Evolutionary conservation across 2,113 vertebrate species (phyloP).

Genomic region (Halichoerus grypus): DNA sequence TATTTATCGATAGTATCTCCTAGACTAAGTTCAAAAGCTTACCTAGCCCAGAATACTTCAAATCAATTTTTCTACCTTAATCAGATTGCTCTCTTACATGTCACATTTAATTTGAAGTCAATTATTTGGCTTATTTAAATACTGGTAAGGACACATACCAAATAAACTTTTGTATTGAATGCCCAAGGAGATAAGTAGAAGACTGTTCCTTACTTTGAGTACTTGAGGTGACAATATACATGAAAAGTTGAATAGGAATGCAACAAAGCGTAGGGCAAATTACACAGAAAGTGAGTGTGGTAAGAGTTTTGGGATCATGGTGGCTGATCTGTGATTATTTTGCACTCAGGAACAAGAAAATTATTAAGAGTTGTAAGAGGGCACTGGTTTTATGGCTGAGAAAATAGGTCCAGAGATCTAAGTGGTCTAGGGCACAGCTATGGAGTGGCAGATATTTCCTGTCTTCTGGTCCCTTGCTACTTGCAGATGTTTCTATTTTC

Average conservation of each 20-base stretch:
- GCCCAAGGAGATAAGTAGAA: background rate
- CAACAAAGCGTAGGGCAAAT: background rate
- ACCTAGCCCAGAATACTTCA: background rate
- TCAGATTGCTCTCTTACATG: constrained; percentile 29
- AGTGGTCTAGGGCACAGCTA: background rate
- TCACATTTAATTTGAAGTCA: constrained; percentile 55
- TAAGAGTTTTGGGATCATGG: constrained; percentile 4
- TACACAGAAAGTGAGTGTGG: background rate
- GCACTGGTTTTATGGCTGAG: background rate
- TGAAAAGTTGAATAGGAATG: background rate
- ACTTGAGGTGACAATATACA: background rate
- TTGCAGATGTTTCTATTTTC: background rate
- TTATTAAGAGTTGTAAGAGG: background rate
- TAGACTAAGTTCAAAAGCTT: constrained; percentile 29
- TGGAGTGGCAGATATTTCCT: background rate
- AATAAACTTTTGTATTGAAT: background rate
- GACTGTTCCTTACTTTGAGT: background rate
- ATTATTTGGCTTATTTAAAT: constrained; percentile 36
- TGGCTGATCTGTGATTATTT: constrained; percentile 7
- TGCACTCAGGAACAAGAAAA: background rate
- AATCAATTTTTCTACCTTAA: constrained; percentile 38
- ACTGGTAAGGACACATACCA: background rate
- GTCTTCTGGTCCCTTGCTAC: background rate
- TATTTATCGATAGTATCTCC: background rate
- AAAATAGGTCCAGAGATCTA: background rate